phyloP scores from a whole-genome alignment of 2,797 vertebrate genomes.

The Sebastes cheni region DNA sequence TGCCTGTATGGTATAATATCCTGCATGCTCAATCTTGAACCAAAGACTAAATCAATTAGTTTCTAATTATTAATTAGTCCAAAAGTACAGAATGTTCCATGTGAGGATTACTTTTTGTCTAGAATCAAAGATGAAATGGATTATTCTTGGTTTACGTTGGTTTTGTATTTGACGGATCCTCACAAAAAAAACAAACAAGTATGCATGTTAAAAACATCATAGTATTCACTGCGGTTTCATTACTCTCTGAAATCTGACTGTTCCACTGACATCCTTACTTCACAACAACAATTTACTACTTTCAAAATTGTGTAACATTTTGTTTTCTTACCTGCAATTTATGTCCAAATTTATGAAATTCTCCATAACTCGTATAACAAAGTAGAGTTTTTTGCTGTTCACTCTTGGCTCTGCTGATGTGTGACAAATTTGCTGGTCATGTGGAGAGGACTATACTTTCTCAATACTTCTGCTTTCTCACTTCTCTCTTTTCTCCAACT shows the following conservation, averaged over 20 bases:
- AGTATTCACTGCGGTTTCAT: background rate
- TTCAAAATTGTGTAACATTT: background rate
- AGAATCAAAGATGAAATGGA: background rate
- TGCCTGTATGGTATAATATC: background rate
- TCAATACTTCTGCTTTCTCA: conserved; percentile 61
- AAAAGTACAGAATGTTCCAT: background rate
- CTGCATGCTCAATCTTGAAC: background rate
- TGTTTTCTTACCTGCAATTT: conserved; percentile 39
- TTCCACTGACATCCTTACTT: background rate
- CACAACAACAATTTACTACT: background rate
- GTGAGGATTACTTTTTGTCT: background rate
- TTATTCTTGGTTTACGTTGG: background rate
- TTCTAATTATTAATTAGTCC: background rate
- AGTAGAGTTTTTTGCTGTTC: background rate
- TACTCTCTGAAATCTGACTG: background rate
- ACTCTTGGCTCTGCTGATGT: background rate
- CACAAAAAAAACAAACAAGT: background rate
- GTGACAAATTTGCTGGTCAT: conserved; percentile 28
- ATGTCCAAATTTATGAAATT: background rate
- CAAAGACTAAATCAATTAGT: background rate
- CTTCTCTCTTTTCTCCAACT: conserved; percentile 47
- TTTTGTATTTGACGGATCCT: background rate
- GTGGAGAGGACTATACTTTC: conserved; percentile 25
- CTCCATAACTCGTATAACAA: background rate
- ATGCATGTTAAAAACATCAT: background rate